phyloP scores from a whole-genome alignment of 2,797 vertebrate species.

The Novumbra hubbsi region DNA sequence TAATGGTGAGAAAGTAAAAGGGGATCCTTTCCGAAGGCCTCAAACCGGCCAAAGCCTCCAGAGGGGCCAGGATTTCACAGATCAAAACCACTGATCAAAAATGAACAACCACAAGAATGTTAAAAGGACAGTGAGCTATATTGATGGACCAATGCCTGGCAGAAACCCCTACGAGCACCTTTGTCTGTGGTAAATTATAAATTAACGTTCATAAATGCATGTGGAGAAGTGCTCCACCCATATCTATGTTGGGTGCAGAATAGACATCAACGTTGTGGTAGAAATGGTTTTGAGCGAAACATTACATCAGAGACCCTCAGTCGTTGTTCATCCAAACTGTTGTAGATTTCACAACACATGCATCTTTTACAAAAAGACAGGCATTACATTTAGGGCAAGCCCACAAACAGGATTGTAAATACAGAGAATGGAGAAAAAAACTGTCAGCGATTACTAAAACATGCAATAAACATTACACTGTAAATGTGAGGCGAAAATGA shows the following conservation, averaged over 20 bases:
- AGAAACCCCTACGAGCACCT: conserved; percentile 18
- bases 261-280: conserved; percentile 19
- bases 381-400: conserved; percentile 16
- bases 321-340: conserved; percentile 22
- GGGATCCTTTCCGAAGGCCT: no score
- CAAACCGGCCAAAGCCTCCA: no score
- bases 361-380: conserved; percentile 9
- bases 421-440: background rate
- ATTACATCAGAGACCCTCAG: background rate
- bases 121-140: conserved; percentile 47
- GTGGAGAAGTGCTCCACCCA: background rate
- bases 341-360: conserved; percentile 15
- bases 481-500: background rate
- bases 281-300: conserved; percentile 30
- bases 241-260: background rate
- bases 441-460: background rate
- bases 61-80: background rate
- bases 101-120: conserved; percentile 42
- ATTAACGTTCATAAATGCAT: conserved; percentile 28
- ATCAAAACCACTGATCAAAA: conserved; percentile 28
- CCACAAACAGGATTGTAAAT: background rate
- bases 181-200: background rate
- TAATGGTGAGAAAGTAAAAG: no score
- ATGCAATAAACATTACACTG: background rate
- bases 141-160: conserved; percentile 37